Percentiles rank a stretch among this genome's conserved stretches.
Conservation (phyloP, 2,888 invertebrate species). For the Apotomis capreana region DNA sequence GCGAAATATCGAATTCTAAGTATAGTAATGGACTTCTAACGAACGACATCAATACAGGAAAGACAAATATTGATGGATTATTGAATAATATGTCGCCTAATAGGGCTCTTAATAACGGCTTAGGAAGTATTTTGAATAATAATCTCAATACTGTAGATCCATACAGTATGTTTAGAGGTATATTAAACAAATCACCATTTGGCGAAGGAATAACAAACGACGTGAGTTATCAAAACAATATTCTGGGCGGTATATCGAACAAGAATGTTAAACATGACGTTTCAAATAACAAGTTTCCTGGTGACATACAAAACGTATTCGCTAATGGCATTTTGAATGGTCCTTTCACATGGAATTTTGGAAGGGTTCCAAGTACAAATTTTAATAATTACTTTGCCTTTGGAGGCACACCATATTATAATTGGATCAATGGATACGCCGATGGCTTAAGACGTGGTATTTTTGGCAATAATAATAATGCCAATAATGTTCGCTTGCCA, state of each 20-base stretch:
- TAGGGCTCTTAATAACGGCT: background rate
- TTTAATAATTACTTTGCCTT: background rate
- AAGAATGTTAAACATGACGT: background rate
- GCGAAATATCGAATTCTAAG: background rate
- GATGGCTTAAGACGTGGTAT: background rate
- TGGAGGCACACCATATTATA: background rate
- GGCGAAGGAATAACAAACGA: background rate
- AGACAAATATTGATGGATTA: background rate
- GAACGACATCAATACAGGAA: background rate
- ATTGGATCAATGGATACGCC: background rate
- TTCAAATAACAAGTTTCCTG: background rate
- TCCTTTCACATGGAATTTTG: background rate
- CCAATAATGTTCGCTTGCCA: background rate
- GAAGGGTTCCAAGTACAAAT: background rate
- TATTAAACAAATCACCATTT: background rate
- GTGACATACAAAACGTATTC: background rate
- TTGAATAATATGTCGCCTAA: background rate
- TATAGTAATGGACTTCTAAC: background rate
- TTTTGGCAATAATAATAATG: background rate
- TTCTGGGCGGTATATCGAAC: background rate
- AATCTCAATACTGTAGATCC: background rate
- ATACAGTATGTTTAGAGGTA: background rate
- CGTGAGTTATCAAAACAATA: background rate
- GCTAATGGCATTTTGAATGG: background rate
- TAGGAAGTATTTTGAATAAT: slow-evolving; percentile 1